Base-by-base conservation (phyloP, 53 echinoderm and acorn worm species). In the Henricia sp. region DNA sequence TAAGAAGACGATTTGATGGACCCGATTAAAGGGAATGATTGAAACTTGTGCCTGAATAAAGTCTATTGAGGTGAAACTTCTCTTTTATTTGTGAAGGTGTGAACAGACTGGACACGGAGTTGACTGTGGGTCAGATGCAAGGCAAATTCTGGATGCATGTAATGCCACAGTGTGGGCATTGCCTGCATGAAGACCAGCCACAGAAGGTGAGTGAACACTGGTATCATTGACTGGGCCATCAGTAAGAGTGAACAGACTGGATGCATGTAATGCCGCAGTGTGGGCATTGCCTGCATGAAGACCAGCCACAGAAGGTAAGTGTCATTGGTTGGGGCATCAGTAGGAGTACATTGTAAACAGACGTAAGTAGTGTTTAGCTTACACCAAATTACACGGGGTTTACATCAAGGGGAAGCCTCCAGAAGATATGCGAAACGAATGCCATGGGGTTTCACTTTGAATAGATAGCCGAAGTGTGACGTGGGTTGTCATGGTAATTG, bases 71-170 rank as follows among this genome's bases (percentile, higher is more conserved):
- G n/a, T n/a, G n/a, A n/a, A n/a, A n/a, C n/a, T 36, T 26, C 6
- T 62, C 17, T 62, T 5, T 35, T 32, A 62, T 64, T 54, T 16
- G 25, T 59, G 6, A 53, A 96, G 99, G 94, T 63, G 99, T 97
- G 23, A 90, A 97, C 71, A 88, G 99, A 34, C 65, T 97, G n/a
- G 99, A 97, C 67, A 71, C 71, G 59, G 99, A 90, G n/a, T 52
- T 97, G 27, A 94, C 92, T 4, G 85, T 97, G 64, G 99, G 99
- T 46, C 99, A 97, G 74, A 97, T 97, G 99, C 99, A 97, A 54
- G 99, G 99, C 34, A 97, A 97, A 65, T 96, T 96, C 40, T 94
- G 94, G 92, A 96, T 96, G 97, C 91, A 92, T 32, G 90, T 96
- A n/a, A 38, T 96, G 24, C 90, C 90, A 24, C 94, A 96, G 43